Evolutionary conservation across 2,113 vertebrate genomes (phyloP), one percentile per base, ranked within the genome.

Genomic region (Oostethus manadensis): DNA sequence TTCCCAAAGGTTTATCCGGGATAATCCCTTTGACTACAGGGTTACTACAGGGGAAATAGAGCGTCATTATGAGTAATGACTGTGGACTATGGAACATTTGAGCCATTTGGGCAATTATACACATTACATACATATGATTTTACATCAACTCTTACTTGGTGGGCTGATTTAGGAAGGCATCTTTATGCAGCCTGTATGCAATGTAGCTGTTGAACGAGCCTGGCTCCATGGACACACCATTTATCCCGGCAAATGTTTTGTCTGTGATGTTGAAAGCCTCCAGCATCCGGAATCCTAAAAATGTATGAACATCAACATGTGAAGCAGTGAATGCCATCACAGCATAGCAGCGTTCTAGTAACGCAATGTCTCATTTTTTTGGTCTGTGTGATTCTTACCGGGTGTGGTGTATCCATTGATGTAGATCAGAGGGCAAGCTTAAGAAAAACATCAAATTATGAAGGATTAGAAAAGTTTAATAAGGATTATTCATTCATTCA

Each of bases 371-470:
- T 48, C 42, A 6, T 29, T 18, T 53, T 15, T 26, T 56, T n/a
- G n/a, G 49, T 18, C 22, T 74, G 38, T 38, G 57, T 57, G 64
- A 20, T 20, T 23, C 90, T 88, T 89, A 99, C 97, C 97, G 80
- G 97, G 96, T 66, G 96, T 95, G 67, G 96, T 99, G 67, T 94
- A 98, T 76, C 97, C 97, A 60, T 96, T 91, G 86, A 99, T 90
- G 84, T 95, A 99, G 87, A 98, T 97, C 76, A 99, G 92, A 73
- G 97, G 97, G 53, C 97, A 99, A 84, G 92, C 97, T 99, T 84
- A 69, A 91, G 89, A 47, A 70, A 48, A 68, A 82, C 74, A 78
- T 56, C 44, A 51, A 47, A 20, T 40, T 44, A 60, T 29, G 58
- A 35, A 47, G 35, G 46, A 16, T 45, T 77, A 21, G n/a, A 67